Base-by-base conservation (phyloP, 2,888 invertebrate genomes). In the Abscondita cerata region DNA sequence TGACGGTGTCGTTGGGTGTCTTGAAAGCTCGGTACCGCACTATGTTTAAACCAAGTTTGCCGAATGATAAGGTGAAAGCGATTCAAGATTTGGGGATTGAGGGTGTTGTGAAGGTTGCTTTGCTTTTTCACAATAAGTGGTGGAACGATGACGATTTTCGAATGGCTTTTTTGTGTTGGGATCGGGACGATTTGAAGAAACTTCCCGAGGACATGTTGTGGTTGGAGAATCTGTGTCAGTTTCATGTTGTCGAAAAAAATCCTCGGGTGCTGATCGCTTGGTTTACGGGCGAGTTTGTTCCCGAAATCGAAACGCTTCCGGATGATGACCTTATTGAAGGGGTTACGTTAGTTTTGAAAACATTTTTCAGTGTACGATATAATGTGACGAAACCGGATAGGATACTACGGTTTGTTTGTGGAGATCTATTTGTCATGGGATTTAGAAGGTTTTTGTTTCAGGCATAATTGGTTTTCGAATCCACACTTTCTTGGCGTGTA, bases 401-500 rank as follows among this genome's bases (percentile, higher is more conserved):
- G 12, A 68, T 80, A 34, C 62, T 75, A 48, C 70, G 77, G 80
- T 80, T 62, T 68, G 58, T 61, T 51, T 34, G 15, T 9, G 31
- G 5, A n/a, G n/a, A n/a, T 15, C 6, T 18, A 15, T n/a, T n/a
- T n/a, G 9, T 13, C 18, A 41, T 15, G 25, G 11, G 25, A 12
- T 18, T 9, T 46, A 2, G 1, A 13, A 19, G 1, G 71, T 69
- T 74, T 61, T 76, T 20, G 19, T 48, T 48, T 12, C n/a, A 89
- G 90, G 68, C 87, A 91, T 0, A 81, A 78, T 0, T 92, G 92
- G 92, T 83, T 82, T 65, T 81, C 82, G 0, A 86, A 90, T 78
- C 85, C 85, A 1, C 85, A 82, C 75, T 86, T 88, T 0, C 82
- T 86, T 41, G 71, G 71, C 3, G 63, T 65, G 1, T 68, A 70